A percentile compares a stretch with the other conserved stretches of the same genome.
phyloP scores from a whole-genome alignment of 2,888 invertebrate genomes.

The Acronicta leporina region DNA sequence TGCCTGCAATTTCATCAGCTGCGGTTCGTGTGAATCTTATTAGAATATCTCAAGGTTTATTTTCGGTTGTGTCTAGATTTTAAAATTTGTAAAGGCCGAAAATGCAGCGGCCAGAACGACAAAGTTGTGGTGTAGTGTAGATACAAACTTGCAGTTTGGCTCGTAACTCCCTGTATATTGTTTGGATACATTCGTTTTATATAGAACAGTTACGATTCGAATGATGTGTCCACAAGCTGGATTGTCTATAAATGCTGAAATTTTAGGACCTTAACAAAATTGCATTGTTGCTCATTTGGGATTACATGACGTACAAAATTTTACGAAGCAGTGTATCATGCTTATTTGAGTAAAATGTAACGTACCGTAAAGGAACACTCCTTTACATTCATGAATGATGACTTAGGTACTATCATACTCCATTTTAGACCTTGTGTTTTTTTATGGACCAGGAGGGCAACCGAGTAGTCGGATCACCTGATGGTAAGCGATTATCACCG shows the following conservation, averaged over 20 bases:
- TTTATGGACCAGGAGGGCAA: no score
- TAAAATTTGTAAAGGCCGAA: conserved; percentile 54
- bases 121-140: conserved; percentile 70
- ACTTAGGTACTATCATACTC: no score
- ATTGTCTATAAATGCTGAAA: conserved; percentile 26
- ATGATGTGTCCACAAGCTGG: conserved; percentile 43
- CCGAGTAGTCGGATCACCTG: no score
- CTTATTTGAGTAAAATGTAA: not conserved
- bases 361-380: no score
- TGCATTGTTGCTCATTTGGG: conserved; percentile 4
- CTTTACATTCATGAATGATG: no score
- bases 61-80: conserved; percentile 39
- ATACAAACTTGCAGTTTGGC: conserved; percentile 74
- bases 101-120: conserved; percentile 68
- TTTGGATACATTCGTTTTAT: conserved; percentile 56
- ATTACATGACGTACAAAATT: not conserved
- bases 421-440: no score
- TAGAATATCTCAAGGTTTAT: conserved; percentile 39
- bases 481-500: no score
- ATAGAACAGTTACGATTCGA: conserved; percentile 57
- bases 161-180: conserved; percentile 71
- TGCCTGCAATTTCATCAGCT: conserved; percentile 32
- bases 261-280: conserved; percentile 26
- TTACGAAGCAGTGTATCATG: not conserved
- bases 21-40: conserved; percentile 32